Evolutionary conservation across 2,113 vertebrate species (phyloP), one percentile per base, ranked within the genome.

Genomic region (Vicugna pacos): DNA sequence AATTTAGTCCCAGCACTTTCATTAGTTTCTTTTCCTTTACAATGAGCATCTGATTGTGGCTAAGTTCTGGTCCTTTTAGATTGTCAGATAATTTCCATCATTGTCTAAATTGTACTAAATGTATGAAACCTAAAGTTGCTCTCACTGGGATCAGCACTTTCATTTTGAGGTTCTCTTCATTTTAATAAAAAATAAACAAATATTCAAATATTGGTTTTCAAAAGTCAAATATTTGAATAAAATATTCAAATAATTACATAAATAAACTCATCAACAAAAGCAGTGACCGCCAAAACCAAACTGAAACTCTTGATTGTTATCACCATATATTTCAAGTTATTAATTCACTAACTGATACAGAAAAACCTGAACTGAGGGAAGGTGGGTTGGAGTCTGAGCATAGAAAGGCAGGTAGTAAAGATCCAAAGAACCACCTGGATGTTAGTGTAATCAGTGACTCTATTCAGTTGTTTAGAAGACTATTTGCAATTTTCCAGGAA

Each of bases 231-330:
- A 54, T 54, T 14, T 54, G 30, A 54, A 54, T 70, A 64, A 69
- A 92, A 89, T 13, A 73, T 35, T 83, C 72, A 96, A 96, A 81
- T 89, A 76, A 91, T 76, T 65, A 62, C 5, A n/a, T 19, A 91
- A 75, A 64, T 6, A 87, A 77, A 62, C 17, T 89, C 48, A 92
- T 73, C 30, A 62, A 86, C 67, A 80, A 87, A 92, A 42, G 22
- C 58, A 75, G 38, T 69, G 9, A 69, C 28, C 56, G 17, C 58
- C 30, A 62, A 77, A 94, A 79, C 42, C 35, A 46, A 94, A 62
- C 67, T 8, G 11, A 65, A 95, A 69, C 26, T 89, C 26, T 90
- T 84, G 32, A 12, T 38, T 84, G 15, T 93, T 93, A 87, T 91
- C 64, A 79, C 42, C 30, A 70, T 38, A 62, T 15, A 91, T 81